A percentile compares a stretch with the other conserved stretches of the same genome.
Evolutionary conservation across 2,113 vertebrate species (phyloP).

Genomic region (Himantopus leucocephalus): DNA sequence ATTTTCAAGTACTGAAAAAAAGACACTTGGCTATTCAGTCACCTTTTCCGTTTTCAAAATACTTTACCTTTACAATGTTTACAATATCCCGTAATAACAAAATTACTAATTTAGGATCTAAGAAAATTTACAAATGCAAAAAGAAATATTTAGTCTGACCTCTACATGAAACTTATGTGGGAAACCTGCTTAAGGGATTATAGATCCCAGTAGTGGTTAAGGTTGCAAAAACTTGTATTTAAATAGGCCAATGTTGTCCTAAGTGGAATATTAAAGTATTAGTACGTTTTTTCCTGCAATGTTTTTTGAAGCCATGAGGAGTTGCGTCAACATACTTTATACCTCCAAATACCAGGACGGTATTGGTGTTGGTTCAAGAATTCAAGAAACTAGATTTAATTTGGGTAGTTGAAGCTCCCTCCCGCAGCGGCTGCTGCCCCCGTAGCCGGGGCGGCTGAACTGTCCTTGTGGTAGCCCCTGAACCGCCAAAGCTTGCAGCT

Average conservation of each 20-base stretch:
- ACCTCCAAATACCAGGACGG: background rate
- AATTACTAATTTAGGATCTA: background rate
- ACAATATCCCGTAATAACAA: background rate
- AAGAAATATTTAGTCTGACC: background rate
- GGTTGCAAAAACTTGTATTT: background rate
- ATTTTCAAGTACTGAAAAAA: background rate
- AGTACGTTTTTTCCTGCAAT: background rate
- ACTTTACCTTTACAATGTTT: background rate
- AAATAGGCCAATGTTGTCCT: background rate
- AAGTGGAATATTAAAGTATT: constrained; percentile 6
- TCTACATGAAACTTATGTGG: background rate
- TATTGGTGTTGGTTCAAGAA: background rate
- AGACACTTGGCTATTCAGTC: background rate
- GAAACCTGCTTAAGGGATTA: background rate
- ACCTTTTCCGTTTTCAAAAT: background rate
- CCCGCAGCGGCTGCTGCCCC: background rate
- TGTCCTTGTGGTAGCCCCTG: background rate
- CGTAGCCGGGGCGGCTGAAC: background rate
- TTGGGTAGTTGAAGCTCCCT: background rate
- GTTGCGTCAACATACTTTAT: background rate
- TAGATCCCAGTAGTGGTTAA: background rate
- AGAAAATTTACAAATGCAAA: background rate
- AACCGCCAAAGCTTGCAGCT: background rate
- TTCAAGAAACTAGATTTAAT: background rate
- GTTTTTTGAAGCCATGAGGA: background rate